These are phyloP conservation scores for Danionella dracula DNA, from an alignment of 2,797 vertebrate genomes.

Conservation along the genomic window DNA sequence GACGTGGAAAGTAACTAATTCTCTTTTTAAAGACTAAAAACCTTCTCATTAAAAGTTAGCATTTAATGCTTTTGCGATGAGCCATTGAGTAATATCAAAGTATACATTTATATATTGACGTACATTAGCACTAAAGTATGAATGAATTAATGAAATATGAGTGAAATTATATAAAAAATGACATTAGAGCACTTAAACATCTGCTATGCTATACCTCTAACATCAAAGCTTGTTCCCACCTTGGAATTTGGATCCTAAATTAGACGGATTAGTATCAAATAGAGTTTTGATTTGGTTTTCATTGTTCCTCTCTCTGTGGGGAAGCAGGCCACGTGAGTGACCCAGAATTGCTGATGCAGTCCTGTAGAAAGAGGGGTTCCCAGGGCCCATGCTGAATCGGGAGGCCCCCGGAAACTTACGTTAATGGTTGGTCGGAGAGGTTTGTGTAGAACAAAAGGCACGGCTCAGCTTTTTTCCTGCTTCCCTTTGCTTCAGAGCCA, in stretches of 20 bases:
- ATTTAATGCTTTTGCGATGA: too few species aligned
- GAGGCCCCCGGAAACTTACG: slow-evolving; percentile 54
- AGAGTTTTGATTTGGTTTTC: slow-evolving; percentile 58
- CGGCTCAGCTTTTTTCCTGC: slow-evolving; percentile 34
- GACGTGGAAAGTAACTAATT: too few species aligned
- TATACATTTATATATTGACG: too few species aligned
- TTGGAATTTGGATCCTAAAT: slow-evolving; percentile 52
- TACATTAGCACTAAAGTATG: slow-evolving; percentile 1
- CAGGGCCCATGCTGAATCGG: slow-evolving; percentile 33
- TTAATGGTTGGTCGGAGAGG: slow-evolving; percentile 48
- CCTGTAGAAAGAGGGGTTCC: slow-evolving; percentile 15
- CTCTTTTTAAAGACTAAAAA: too few species aligned
- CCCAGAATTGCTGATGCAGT: slow-evolving; percentile 30
- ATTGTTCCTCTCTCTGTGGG: slow-evolving; percentile 40
- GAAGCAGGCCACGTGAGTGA: slow-evolving; percentile 40
- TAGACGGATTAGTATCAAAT: slow-evolving; percentile 63
- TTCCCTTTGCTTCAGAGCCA: slow-evolving; percentile 31
- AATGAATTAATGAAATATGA: slow-evolving; percentile 30
- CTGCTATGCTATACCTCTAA: slow-evolving; percentile 47
- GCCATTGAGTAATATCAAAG: too few species aligned
- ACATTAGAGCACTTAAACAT: slow-evolving; percentile 54
- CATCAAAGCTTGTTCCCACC: slow-evolving; percentile 55
- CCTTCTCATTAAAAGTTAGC: too few species aligned
- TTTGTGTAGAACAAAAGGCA: slow-evolving; percentile 51
- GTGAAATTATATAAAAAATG: background rate